These are phyloP conservation scores for Chelonus formosanus DNA, from an alignment of 2,888 invertebrate genomes.

Conservation along the genomic window DNA sequence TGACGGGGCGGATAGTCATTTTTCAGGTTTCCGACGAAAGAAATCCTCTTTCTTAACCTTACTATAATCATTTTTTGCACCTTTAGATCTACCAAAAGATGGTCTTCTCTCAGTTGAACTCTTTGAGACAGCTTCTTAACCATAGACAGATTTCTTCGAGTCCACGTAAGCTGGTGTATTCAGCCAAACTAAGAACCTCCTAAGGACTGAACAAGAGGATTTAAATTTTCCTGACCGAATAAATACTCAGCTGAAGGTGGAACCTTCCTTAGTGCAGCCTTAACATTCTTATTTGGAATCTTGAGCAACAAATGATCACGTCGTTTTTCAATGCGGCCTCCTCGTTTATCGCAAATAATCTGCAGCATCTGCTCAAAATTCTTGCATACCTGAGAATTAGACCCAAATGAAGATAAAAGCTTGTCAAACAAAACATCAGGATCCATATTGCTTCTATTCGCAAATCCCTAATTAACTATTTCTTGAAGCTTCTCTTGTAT, in stretches of 20 bases:
- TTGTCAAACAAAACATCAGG: slow-evolving; percentile 30
- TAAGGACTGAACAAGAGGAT: slow-evolving; percentile 33
- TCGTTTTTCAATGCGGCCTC: too few relatives aligned
- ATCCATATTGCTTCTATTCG: slow-evolving; percentile 23
- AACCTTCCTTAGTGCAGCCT: slow-evolving; percentile 32
- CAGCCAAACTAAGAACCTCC: slow-evolving; percentile 38
- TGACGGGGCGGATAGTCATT: slow-evolving; percentile 25
- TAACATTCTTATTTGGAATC: slow-evolving; percentile 37
- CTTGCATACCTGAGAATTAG: slow-evolving; percentile 32
- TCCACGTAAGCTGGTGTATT: slow-evolving; percentile 33
- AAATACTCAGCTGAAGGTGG: slow-evolving; percentile 36
- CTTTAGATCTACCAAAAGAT: not conserved
- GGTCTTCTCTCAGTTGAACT: not conserved
- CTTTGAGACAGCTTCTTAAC: too few relatives aligned
- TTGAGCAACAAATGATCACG: too few relatives aligned
- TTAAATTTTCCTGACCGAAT: slow-evolving; percentile 33
- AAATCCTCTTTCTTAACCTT: slow-evolving; percentile 23
- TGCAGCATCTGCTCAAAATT: slow-evolving; percentile 39
- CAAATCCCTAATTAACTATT: slow-evolving; percentile 34
- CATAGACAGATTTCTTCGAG: slow-evolving; percentile 17
- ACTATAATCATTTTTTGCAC: not conserved
- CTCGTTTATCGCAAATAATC: slow-evolving; percentile 40
- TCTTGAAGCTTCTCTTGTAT: slow-evolving; percentile 29
- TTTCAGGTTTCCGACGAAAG: slow-evolving; percentile 29
- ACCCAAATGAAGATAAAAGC: slow-evolving; percentile 28